Percentiles rank a stretch among this genome's conserved stretches.
These are phyloP conservation scores for Caenorhabditis sp. DNA, from an alignment of 2,888 invertebrate genomes.

Conservation along the genomic window DNA sequence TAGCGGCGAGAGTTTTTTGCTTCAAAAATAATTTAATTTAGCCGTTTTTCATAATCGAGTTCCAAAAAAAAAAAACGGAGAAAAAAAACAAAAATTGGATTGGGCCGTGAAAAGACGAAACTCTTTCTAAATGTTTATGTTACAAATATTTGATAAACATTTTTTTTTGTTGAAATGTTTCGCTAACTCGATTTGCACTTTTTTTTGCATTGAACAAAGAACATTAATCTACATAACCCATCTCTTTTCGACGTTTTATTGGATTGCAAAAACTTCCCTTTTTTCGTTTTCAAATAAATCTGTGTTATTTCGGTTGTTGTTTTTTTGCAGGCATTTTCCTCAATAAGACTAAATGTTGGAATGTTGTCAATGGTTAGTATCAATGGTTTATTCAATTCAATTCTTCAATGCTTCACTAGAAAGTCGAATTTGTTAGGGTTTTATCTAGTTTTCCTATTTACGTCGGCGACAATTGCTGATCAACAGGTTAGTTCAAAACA, in stretches of 20 bases:
- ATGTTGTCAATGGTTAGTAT: background rate
- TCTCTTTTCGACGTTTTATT: background rate
- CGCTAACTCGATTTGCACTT: background rate
- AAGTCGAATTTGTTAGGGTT: background rate
- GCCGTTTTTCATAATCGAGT: no score
- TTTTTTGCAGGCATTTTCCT: background rate
- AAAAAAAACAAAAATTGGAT: no score
- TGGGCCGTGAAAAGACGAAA: no score
- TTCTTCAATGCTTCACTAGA: background rate
- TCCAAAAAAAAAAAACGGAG: no score
- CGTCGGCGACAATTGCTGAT: conserved; percentile 14
- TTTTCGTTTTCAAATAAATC: no score
- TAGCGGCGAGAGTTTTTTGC: no score
- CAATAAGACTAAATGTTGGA: conserved; percentile 3
- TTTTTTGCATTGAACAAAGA: background rate
- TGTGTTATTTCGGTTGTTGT: no score
- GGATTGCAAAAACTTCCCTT: background rate
- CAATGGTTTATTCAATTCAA: background rate
- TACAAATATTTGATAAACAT: no score
- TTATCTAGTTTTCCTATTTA: conserved; percentile 3
- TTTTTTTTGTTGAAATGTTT: background rate
- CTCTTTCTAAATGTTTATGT: no score
- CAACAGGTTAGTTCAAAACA: conserved; percentile 30
- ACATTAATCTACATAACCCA: background rate
- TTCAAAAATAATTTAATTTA: no score